These are phyloP conservation scores for Ptychodera flava DNA, from an alignment of 35 echinoderm and acorn worm species.

Conservation along the genomic window DNA sequence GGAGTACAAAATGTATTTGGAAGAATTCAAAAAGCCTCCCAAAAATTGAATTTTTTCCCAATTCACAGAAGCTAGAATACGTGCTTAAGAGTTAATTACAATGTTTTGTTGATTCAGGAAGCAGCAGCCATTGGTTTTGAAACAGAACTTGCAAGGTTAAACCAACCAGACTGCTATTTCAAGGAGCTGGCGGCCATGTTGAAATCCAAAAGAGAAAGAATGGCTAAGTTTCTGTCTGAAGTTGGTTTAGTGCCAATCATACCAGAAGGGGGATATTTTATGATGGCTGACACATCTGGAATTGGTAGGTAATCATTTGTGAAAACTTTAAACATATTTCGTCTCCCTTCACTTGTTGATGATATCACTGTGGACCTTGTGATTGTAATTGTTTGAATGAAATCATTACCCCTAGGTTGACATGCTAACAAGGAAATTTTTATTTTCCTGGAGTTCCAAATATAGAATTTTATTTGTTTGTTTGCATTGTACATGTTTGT, in stretches of 20 bases:
- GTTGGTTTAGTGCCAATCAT: slow-evolving; percentile 76
- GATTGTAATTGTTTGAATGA: not conserved
- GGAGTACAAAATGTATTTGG: too few species aligned
- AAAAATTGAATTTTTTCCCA: too few species aligned
- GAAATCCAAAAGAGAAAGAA: slow-evolving; percentile 58
- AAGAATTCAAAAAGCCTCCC: too few species aligned
- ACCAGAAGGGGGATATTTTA: slow-evolving; percentile 91
- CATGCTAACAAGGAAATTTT: not conserved
- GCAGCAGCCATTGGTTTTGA: slow-evolving; percentile 69
- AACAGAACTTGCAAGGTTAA: slow-evolving; percentile 47
- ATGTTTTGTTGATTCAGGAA: slow-evolving; percentile 46
- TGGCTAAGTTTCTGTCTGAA: slow-evolving; percentile 49
- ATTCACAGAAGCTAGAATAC: too few species aligned
- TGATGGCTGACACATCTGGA: slow-evolving; percentile 63
- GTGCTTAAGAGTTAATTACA: too few species aligned
- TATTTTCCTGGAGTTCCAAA: not conserved
- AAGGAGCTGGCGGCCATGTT: slow-evolving; percentile 38
- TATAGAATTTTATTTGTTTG: not conserved
- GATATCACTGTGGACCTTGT: not conserved
- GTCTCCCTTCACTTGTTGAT: not conserved
- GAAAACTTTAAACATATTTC: not conserved
- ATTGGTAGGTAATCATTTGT: slow-evolving; percentile 33
- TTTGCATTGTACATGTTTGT: not conserved
- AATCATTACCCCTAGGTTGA: not conserved
- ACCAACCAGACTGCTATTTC: slow-evolving; percentile 86